A percentile compares a stretch with the other conserved stretches of the same genome.
Evolutionary conservation across 2,888 invertebrate species (phyloP).

Genomic region (Tribolium freemani): DNA sequence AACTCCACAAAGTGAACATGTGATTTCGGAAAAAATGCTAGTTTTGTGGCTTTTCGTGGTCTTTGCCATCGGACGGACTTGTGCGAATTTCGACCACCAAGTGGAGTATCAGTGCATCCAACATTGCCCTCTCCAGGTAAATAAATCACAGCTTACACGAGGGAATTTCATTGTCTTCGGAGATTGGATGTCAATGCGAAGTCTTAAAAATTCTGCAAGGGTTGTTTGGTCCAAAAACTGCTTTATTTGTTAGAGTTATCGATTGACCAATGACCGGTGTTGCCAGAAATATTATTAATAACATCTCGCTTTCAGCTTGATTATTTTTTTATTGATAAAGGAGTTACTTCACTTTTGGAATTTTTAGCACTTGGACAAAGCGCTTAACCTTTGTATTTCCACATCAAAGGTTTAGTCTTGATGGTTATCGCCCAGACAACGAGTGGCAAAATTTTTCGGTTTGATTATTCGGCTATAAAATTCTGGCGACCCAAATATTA

Average conservation of each 20-base stretch:
- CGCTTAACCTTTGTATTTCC: constrained; percentile 14
- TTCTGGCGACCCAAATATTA: constrained; percentile 2
- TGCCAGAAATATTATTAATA: constrained; percentile 48
- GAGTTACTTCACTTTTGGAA: constrained; percentile 9
- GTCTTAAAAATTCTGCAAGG: background rate
- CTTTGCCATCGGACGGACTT: constrained; percentile 31
- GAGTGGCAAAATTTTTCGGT: background rate
- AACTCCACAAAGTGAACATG: constrained; percentile 28
- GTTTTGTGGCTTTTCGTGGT: constrained; percentile 35
- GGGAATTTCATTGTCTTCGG: background rate
- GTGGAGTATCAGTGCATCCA: constrained; percentile 61
- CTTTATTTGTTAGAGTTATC: constrained; percentile 34
- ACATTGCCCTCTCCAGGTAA: constrained; percentile 63
- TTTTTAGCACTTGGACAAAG: background rate
- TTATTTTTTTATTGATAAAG: constrained; percentile 39
- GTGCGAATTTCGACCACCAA: constrained; percentile 49
- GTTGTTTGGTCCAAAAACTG: background rate
- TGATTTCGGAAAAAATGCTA: constrained; percentile 32
- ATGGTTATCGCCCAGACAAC: constrained; percentile 32
- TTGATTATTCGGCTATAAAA: constrained; percentile 19
- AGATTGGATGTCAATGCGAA: background rate
- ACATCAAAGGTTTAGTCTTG: constrained; percentile 26
- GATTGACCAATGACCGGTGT: constrained; percentile 31
- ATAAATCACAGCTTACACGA: background rate
- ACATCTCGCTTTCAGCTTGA: constrained; percentile 48